Evolutionary conservation across 2,113 vertebrate genomes (phyloP).

Genomic region (Desmodus rotundus): DNA sequence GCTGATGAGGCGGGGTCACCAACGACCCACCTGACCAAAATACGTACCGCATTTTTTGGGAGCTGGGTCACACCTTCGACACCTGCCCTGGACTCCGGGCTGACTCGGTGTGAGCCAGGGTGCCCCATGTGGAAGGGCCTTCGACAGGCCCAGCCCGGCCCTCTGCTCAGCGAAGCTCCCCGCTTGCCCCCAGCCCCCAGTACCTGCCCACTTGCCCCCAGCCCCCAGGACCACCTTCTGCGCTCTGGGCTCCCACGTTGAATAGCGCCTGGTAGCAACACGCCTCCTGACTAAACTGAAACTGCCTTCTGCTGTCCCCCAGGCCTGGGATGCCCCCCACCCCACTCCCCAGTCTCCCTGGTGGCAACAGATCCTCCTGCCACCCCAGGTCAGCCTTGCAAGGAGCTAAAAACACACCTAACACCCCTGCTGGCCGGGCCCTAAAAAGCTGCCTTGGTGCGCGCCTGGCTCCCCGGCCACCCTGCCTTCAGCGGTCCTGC

Average conservation of each 20-base stretch:
- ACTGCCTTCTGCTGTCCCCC: not conserved
- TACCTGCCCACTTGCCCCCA: no score
- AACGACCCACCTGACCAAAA: not conserved
- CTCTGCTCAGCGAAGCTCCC: not conserved
- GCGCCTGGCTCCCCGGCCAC: accelerated
- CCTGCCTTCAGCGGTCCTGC: not conserved
- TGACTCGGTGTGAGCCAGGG: not conserved
- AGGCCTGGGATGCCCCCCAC: not conserved
- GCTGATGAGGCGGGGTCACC: not conserved
- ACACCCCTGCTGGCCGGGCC: not conserved
- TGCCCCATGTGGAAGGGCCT: not conserved
- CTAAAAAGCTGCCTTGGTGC: no score
- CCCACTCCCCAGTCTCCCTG: not conserved
- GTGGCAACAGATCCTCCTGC: not conserved
- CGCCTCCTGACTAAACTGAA: not conserved
- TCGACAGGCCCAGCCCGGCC: not conserved
- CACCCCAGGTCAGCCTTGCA: not conserved
- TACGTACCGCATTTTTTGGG: not conserved
- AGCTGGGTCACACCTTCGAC: not conserved
- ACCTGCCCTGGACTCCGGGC: no score
- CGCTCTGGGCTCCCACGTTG: accelerated
- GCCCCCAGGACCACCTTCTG: not conserved
- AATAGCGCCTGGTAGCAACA: not conserved
- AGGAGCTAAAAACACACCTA: not conserved
- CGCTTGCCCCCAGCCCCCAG: not conserved